These are phyloP conservation scores for Zaprionus capensis DNA, from an alignment of 1,140 invertebrate genomes.

Conservation along the genomic window DNA sequence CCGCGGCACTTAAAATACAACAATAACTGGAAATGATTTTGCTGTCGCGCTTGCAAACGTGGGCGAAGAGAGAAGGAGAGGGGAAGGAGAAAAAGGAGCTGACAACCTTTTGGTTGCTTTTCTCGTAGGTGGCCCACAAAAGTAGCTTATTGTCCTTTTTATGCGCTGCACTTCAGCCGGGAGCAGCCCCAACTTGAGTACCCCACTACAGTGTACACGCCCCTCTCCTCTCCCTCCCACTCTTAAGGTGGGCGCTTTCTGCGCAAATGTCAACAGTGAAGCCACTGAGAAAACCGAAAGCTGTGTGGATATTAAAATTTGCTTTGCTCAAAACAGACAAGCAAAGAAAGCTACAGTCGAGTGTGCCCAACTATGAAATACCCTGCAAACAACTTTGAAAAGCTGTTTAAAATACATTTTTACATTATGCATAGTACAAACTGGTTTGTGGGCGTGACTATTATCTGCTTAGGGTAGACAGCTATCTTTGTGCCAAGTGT, in stretches of 20 bases:
- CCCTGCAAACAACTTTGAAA: not conserved
- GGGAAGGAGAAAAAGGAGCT: not conserved
- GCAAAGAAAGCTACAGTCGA: not conserved
- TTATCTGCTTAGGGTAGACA: too few species aligned
- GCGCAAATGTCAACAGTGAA: constrained; percentile 69
- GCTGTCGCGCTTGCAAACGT: constrained; percentile 9
- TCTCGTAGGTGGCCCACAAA: constrained; percentile 60
- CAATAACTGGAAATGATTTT: constrained; percentile 74
- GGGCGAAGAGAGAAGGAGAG: not conserved
- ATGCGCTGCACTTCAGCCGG: constrained; percentile 66
- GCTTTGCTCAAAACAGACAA: constrained; percentile 43
- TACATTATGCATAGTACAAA: too few species aligned
- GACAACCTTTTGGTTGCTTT: constrained; percentile 53
- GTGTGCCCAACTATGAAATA: not conserved
- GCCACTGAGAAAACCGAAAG: constrained; percentile 49
- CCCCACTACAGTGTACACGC: not conserved
- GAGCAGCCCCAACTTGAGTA: not conserved
- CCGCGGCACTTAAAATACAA: constrained; percentile 70
- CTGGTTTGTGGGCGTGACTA: too few species aligned
- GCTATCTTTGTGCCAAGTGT: too few species aligned
- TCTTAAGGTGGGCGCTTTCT: not conserved
- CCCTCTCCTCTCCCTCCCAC: too few species aligned
- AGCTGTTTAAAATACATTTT: too few species aligned
- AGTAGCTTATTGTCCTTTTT: constrained; percentile 81
- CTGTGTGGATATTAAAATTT: constrained; percentile 70